Evolutionary conservation across 2,113 vertebrate species (phyloP).

Genomic region (Cephalopterus ornatus): DNA sequence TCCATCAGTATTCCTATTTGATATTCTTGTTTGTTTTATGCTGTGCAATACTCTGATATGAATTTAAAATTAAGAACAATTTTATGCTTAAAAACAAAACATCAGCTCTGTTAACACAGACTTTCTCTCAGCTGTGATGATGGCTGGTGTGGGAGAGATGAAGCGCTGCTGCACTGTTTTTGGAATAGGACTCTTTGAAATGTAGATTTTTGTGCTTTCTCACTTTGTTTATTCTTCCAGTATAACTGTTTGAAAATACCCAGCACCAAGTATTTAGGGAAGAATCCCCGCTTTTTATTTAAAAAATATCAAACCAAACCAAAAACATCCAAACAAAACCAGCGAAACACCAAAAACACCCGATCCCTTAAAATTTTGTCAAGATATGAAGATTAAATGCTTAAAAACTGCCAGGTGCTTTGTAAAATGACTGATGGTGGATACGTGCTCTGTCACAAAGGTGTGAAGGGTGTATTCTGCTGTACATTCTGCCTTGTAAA

Average conservation of each 20-base stretch:
- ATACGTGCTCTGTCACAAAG: neutral
- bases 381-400: neutral
- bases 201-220: neutral
- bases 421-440: neutral
- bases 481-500: neutral
- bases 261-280: neutral
- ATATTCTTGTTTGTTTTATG: slow-evolving; percentile 12
- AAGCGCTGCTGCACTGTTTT: neutral
- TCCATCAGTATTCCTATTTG: slow-evolving; percentile 26
- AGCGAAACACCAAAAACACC: neutral
- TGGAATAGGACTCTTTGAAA: neutral
- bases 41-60: neutral
- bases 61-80: neutral
- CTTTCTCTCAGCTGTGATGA: neutral
- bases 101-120: neutral
- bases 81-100: neutral
- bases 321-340: neutral
- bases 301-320: neutral
- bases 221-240: neutral
- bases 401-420: neutral
- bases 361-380: neutral
- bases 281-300: neutral
- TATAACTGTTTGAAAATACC: neutral
- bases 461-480: neutral
- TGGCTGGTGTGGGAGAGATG: neutral